phyloP scores from a whole-genome alignment of 2,113 vertebrate genomes.

The Oplegnathus fasciatus region DNA sequence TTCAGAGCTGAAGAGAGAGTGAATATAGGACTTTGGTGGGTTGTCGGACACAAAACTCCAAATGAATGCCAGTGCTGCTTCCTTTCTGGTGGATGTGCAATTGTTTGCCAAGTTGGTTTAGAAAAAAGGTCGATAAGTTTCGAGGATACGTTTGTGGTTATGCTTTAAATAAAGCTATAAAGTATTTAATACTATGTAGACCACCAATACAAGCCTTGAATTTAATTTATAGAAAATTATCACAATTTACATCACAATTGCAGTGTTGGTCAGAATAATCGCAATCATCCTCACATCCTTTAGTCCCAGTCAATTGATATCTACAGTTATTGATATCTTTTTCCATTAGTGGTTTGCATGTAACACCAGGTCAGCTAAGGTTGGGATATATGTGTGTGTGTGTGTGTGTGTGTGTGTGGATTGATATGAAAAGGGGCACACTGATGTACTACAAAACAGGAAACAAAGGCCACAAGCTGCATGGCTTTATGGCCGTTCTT shows the following conservation, averaged over 20 bases:
- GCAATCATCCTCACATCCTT: not conserved
- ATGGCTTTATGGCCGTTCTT: not conserved
- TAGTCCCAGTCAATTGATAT: not conserved
- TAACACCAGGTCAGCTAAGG: not conserved
- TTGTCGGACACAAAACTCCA: not conserved
- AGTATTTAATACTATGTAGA: not conserved
- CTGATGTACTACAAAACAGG: not conserved
- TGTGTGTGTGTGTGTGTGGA: not conserved
- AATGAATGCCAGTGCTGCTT: not conserved
- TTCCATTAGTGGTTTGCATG: not conserved
- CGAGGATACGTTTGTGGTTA: not conserved
- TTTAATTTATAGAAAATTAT: not conserved
- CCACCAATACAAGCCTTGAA: not conserved
- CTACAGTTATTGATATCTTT: slow-evolving; percentile 3
- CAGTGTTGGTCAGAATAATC: not conserved
- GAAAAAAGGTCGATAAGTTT: too few species aligned
- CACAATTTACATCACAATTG: not conserved
- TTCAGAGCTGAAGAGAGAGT: not conserved
- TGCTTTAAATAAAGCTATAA: not conserved
- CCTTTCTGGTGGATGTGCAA: not conserved
- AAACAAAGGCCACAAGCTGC: slow-evolving; percentile 9
- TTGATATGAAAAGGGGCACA: not conserved
- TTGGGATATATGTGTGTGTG: not conserved
- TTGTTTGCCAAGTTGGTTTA: not conserved
- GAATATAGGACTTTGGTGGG: not conserved